Base-by-base conservation (phyloP, 2,113 vertebrate genomes). In the Epinephelus moara region DNA sequence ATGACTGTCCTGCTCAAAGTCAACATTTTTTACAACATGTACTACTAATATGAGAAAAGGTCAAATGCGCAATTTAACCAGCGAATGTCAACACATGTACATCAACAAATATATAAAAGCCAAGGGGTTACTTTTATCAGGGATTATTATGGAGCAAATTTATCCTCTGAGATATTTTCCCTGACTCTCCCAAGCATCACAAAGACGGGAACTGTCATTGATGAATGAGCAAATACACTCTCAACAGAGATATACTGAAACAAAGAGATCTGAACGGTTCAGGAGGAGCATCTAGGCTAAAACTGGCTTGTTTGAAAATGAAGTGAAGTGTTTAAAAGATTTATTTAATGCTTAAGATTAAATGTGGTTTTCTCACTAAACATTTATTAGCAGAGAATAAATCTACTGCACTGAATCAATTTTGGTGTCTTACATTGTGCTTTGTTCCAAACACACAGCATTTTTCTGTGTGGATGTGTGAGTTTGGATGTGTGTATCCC, bases 211-310 rank as follows among this genome's bases (percentile, higher is more conserved):
- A 9, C 19, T 21, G 11, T 62, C 47, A 10, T 0, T 66, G 80
- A 74, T 33, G 15, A 50, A 40, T 19, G 55, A 68, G 47, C 6
- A 64, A 62, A 78, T 55, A 74, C 52, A 79, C 42, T 33, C 71
- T 82, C 64, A 64, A 27, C 56, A 82, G 56, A 53, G 64, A 62
- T 40, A 49, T 57, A 49, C 42, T 67, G 47, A 78, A 68, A 74
- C 73, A 61, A 55, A 61, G 66, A 49, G 47, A n/a, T 57, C 52
- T 66, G 69, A 87, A 87, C 66, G 61, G 18, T 76, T 81, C 63
- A 67, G 15, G 27, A 21, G 79, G 55, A 76, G 17, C 45, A 45
- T 50, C 49, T 5, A 2, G 37, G 57, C 23, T 52, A 6, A 62
- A 64, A 52, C 12, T 52, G 70, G 17, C 40, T 52, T 12, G 9